A percentile compares a stretch with the other conserved stretches of the same genome.
phyloP scores from a whole-genome alignment of 1,140 invertebrate genomes.

The Lethocerus indicus region DNA sequence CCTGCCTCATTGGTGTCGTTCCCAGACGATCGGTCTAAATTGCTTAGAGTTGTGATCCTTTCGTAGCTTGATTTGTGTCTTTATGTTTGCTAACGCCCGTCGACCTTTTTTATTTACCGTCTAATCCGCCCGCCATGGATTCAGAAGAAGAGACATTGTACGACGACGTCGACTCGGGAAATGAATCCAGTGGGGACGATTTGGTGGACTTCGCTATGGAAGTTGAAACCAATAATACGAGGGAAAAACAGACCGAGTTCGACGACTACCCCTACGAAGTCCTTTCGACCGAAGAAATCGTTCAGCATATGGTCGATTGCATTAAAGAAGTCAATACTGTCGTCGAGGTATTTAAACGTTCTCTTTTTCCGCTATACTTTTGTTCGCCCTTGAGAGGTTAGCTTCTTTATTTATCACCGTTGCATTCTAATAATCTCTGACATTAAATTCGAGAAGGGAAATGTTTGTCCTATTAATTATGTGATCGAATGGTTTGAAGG shows the following conservation, averaged over 20 bases:
- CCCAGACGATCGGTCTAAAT: too few relatives aligned
- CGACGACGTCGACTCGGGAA: conserved; percentile 79
- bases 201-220: conserved; percentile 86
- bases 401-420: too few relatives aligned
- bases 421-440: too few relatives aligned
- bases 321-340: conserved; percentile 90
- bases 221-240: conserved; percentile 57
- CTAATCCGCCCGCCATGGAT: too few relatives aligned
- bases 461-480: too few relatives aligned
- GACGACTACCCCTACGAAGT: conserved; percentile 91
- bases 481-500: too few relatives aligned
- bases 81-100: too few relatives aligned
- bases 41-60: too few relatives aligned
- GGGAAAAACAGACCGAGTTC: conserved; percentile 57
- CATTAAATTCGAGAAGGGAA: too few relatives aligned
- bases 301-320: conserved; percentile 91
- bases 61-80: too few relatives aligned
- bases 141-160: conserved; percentile 73
- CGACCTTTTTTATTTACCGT: too few relatives aligned
- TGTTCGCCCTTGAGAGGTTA: conserved; percentile 13
- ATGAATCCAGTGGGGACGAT: conserved; percentile 81
- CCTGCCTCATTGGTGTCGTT: too few relatives aligned
- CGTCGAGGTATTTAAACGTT: conserved; percentile 48
- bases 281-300: conserved; percentile 87
- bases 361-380: not conserved